Base-by-base conservation (phyloP, 2,888 invertebrate species). In the Pachliopta kotzebuea region DNA sequence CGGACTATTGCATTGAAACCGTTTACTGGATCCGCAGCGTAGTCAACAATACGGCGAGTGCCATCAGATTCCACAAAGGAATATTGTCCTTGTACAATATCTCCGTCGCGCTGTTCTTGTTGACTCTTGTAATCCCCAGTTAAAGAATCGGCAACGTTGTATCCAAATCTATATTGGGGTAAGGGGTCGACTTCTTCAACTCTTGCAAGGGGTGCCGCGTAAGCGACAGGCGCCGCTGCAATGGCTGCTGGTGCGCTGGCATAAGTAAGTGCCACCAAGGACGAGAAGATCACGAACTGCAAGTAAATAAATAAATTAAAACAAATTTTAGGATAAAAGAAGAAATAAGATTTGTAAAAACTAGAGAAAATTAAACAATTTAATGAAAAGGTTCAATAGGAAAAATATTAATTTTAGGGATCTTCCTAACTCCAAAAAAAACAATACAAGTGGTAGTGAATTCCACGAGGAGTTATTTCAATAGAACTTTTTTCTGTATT, bases 81-180 rank as follows among this genome's bases (percentile, higher is more conserved):
- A 76, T 91, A 91, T 52, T 81, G 81, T 55, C 92, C 90, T 68
- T 83, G 84, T 6, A 93, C 93, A 14, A 93, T 73, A 68, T 93
- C 93, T 52, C 93, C 93, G 67, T 93, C 85, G 67, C 93, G 86
- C 65, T 92, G 86, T 72, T 93, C 93, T 37, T 78, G 78, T 71
- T 88, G 90, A 67, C 83, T 87, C 76, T 91, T 91, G 79, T 85
- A 88, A 72, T 90, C 90, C 0, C 90, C 91, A 63, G 90, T 89
- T 58, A 90, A 79, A 0, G 87, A 81, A 69, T 91, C 91, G 0
- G 86, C 85, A 21, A 91, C 91, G 54, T 85, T 78, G 71, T 91
- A 90, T 50, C 88, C 91, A 67, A 84, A 90, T 67, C 80, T 78
- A 80, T 95, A 94, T 76, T 93, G 93, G 0, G 94, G 94, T 57